Evolutionary conservation across 2,113 vertebrate genomes (phyloP).

Genomic region (cat (Felis catus)): F.catus_Fca126_mat1.0 CM031420.1:28596501-28597000

Average conservation of each 20-base stretch:
- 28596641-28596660: background rate
- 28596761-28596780: background rate
- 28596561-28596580: background rate
- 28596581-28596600: background rate
- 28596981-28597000: background rate
- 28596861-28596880: background rate
- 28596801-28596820: background rate
- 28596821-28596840: background rate
- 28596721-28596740: background rate
- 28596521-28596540: background rate
- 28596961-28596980: background rate
- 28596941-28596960: background rate
- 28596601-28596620: background rate
- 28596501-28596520: background rate
- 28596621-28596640: background rate
- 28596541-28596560: background rate
- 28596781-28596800: background rate
- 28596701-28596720: background rate
- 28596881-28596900: background rate
- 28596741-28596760: background rate
- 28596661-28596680: background rate
- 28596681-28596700: background rate
- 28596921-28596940: background rate
- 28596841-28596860: background rate
- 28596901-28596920: background rate